Conservation (phyloP, 2,888 invertebrate species). For the Morpho deidamia region DNA sequence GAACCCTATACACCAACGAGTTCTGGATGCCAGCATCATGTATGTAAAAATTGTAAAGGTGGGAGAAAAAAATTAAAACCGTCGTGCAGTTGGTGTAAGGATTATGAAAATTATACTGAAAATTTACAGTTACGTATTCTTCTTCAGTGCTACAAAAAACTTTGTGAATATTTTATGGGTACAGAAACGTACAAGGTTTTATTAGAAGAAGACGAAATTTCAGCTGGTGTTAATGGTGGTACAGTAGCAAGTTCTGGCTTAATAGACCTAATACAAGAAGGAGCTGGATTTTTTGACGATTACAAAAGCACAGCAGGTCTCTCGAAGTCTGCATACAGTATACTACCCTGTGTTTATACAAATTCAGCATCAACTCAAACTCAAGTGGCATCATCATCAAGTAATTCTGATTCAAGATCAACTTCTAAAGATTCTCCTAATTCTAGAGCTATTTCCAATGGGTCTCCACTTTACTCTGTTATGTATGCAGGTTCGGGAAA, state of each 20-base stretch:
- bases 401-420: slow-evolving; percentile 46
- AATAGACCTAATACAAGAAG: slow-evolving; percentile 88
- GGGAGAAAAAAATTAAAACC: slow-evolving; percentile 92
- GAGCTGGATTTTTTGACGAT: slow-evolving; percentile 86
- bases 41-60: slow-evolving; percentile 90
- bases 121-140: slow-evolving; percentile 89
- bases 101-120: slow-evolving; percentile 88
- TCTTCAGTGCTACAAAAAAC: slow-evolving; percentile 91
- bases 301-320: slow-evolving; percentile 85
- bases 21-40: slow-evolving; percentile 91
- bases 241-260: slow-evolving; percentile 78
- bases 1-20: slow-evolving; percentile 89
- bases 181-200: slow-evolving; percentile 84
- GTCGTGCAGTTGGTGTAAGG: slow-evolving; percentile 90
- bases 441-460: slow-evolving; percentile 59
- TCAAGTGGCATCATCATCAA: slow-evolving; percentile 54
- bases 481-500: slow-evolving; percentile 89
- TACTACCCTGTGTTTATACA: slow-evolving; percentile 85
- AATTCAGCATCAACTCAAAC: slow-evolving; percentile 77
- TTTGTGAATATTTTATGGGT: slow-evolving; percentile 89
- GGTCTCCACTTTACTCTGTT: slow-evolving; percentile 82
- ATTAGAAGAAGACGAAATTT: slow-evolving; percentile 72
- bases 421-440: slow-evolving; percentile 58
- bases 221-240: slow-evolving; percentile 70
- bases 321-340: slow-evolving; percentile 85